Conservation (phyloP, 1,140 invertebrate genomes). For the Pseudobourletiella spinata region DNA sequence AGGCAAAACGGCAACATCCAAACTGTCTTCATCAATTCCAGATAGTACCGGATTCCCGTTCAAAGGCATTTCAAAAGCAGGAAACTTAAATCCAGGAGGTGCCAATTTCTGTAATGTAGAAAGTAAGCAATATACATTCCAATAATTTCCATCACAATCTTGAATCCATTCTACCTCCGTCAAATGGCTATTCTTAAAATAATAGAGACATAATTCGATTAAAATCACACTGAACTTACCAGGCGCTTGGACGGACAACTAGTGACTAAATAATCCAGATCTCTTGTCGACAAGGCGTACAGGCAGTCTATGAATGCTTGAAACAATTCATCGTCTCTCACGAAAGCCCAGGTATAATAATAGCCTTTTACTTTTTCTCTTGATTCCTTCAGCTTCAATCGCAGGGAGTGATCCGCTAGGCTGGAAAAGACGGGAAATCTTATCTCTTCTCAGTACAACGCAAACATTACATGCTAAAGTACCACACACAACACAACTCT, state of each 20-base stretch:
- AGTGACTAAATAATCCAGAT: constrained; percentile 9
- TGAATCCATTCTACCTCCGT: not conserved
- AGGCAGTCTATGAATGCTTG: constrained; percentile 23
- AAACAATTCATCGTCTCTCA: constrained; percentile 26
- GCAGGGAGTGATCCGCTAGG: constrained; percentile 23
- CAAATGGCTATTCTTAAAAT: not conserved
- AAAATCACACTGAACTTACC: no score
- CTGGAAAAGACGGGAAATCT: constrained; percentile 6
- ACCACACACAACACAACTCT: no score
- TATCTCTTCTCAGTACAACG: no score
- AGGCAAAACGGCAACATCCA: not conserved
- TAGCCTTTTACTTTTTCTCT: constrained; percentile 1
- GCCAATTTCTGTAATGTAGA: not conserved
- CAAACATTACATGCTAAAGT: no score
- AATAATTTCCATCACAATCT: not conserved
- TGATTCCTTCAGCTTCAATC: constrained; percentile 2
- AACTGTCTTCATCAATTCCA: not conserved
- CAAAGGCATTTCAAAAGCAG: constrained; percentile 9
- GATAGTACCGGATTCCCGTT: constrained; percentile 8
- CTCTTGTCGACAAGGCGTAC: constrained; percentile 21
- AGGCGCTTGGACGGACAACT: constrained; percentile 4
- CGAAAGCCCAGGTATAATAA: constrained; percentile 34
- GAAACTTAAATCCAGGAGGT: not conserved
- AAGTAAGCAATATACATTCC: not conserved
- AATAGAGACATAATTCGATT: no score